These are phyloP conservation scores for Patella ulyssiponensis DNA, from an alignment of 2,888 invertebrate species.

Conservation along the genomic window DNA sequence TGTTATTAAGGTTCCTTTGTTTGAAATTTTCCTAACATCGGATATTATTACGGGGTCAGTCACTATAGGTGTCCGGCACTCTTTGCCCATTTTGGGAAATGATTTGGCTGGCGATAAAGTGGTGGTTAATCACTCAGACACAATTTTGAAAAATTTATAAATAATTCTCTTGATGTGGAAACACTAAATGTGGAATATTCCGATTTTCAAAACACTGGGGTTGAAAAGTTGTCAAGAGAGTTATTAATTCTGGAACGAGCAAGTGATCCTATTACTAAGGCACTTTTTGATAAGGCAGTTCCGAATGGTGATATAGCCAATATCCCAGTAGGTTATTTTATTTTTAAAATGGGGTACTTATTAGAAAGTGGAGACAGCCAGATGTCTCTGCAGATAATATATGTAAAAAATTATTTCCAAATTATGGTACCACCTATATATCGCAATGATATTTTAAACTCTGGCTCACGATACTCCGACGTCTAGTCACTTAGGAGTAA, in stretches of 20 bases:
- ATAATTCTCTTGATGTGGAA: too few species aligned
- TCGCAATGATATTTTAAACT: constrained; percentile 22
- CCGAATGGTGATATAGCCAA: constrained; percentile 22
- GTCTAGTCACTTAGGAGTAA: constrained; percentile 34
- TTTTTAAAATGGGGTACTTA: constrained; percentile 28
- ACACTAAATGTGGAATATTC: too few species aligned
- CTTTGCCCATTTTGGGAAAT: constrained; percentile 36
- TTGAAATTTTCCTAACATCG: constrained; percentile 27
- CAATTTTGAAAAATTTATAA: too few species aligned
- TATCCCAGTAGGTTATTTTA: constrained; percentile 32
- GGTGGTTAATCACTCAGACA: not conserved
- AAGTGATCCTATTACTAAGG: constrained; percentile 32
- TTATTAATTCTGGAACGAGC: constrained; percentile 35
- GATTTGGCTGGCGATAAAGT: constrained; percentile 33
- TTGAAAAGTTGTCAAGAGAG: constrained; percentile 25
- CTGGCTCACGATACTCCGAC: constrained; percentile 34
- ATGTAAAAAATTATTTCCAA: constrained; percentile 22
- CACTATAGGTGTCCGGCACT: constrained; percentile 30
- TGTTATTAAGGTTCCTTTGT: constrained; percentile 33
- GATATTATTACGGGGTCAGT: constrained; percentile 34
- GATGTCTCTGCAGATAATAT: not conserved
- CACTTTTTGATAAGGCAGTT: constrained; percentile 28
- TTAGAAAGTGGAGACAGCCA: constrained; percentile 30
- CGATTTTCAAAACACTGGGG: too few species aligned
- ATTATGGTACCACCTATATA: constrained; percentile 22